phyloP scores from a whole-genome alignment of 1,140 invertebrate genomes.

The Leptinotarsa undecemlineata region DNA sequence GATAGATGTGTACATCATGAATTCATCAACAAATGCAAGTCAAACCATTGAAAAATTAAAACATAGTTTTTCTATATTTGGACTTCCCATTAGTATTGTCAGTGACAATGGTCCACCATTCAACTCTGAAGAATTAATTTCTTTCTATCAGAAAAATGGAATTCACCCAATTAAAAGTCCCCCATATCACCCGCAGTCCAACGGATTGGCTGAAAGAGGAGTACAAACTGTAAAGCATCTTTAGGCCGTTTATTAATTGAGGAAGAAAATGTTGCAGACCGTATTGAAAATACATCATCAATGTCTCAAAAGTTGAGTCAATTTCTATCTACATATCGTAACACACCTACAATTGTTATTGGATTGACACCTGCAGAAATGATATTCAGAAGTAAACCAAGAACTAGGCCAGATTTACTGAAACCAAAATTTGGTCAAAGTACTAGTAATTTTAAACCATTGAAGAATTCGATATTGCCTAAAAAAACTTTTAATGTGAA shows the following conservation, averaged over 20 bases:
- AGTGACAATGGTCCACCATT: slow-evolving; percentile 39
- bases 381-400: slow-evolving; percentile 11
- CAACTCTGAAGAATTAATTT: slow-evolving; percentile 18
- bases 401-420: slow-evolving; percentile 1
- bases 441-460: neutral
- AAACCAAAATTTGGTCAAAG: neutral
- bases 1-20: slow-evolving; percentile 37
- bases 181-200: slow-evolving; percentile 16
- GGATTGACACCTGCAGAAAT: neutral
- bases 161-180: slow-evolving; percentile 23
- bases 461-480: neutral
- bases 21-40: slow-evolving; percentile 23
- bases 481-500: neutral
- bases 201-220: slow-evolving; percentile 12
- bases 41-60: slow-evolving; percentile 35
- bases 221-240: slow-evolving; percentile 17
- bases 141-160: slow-evolving; percentile 30
- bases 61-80: slow-evolving; percentile 37
- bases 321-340: slow-evolving; percentile 20
- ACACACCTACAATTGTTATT: neutral
- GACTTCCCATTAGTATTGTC: slow-evolving; percentile 27
- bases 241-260: neutral
- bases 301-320: slow-evolving; percentile 22
- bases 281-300: slow-evolving; percentile 7
- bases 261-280: slow-evolving; percentile 8